Conservation (phyloP, 2,113 vertebrate species). For the Chlorodrepanis virens region DNA sequence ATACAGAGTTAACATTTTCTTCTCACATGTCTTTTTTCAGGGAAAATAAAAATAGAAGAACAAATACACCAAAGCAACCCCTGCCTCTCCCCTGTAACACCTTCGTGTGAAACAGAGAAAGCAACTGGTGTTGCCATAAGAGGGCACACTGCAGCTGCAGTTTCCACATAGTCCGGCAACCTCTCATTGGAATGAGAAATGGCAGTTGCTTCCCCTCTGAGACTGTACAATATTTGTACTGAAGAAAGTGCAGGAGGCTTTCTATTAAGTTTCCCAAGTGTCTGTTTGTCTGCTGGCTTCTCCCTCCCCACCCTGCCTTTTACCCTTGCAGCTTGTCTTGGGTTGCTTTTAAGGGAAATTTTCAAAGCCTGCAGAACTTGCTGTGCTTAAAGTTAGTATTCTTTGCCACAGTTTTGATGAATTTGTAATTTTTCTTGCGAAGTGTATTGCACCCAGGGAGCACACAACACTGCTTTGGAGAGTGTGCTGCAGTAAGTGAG, state of each 20-base stretch:
- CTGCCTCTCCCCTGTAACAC: fast-evolving
- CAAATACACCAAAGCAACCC: neutral
- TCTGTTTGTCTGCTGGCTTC: neutral
- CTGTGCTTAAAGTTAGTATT: neutral
- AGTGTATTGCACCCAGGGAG: neutral
- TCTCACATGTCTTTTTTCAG: fast-evolving
- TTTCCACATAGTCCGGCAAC: neutral
- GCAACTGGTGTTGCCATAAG: conserved; percentile 49
- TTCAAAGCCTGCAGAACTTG: neutral
- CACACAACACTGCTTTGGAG: neutral
- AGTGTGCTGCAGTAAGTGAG: neutral
- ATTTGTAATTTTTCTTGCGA: neutral
- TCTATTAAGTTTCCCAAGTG: neutral
- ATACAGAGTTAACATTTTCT: neutral
- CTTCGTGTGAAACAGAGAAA: neutral
- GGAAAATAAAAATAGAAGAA: neutral
- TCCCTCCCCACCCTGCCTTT: neutral
- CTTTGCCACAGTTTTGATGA: neutral
- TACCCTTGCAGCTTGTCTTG: neutral
- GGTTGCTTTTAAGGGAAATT: neutral
- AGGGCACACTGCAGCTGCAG: conserved; percentile 38
- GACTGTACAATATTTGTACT: neutral
- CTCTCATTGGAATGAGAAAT: neutral
- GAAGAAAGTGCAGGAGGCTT: neutral
- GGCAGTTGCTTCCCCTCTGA: neutral